These are phyloP conservation scores for Neosalanx taihuensis DNA, from an alignment of 2,797 vertebrate genomes.

Conservation along the genomic window DNA sequence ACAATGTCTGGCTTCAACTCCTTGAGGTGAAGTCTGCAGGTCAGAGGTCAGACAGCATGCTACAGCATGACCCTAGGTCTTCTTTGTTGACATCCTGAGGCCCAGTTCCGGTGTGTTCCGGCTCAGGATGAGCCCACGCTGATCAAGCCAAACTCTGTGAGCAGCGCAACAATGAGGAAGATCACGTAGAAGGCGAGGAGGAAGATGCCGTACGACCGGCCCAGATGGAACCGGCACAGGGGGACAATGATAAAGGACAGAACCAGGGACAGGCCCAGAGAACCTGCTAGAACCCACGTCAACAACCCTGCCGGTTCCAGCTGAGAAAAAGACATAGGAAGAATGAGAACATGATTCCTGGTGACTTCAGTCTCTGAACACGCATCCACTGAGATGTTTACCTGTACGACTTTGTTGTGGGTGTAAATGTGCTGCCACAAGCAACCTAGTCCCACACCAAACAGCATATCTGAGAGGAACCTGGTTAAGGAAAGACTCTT, in stretches of 20 bases:
- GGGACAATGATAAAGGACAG: conserved; percentile 87
- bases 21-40: neutral
- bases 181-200: conserved; percentile 81
- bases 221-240: conserved; percentile 81
- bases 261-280: conserved; percentile 86
- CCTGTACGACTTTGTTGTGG: conserved; percentile 73
- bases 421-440: conserved; percentile 77
- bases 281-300: conserved; percentile 86
- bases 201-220: conserved; percentile 75
- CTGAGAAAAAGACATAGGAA: conserved; percentile 68
- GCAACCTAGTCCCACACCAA: conserved; percentile 91
- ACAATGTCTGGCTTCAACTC: conserved; percentile 4
- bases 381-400: conserved; percentile 47
- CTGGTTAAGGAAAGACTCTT: conserved; percentile 57
- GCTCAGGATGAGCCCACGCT: conserved; percentile 31
- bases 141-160: conserved; percentile 87
- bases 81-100: neutral
- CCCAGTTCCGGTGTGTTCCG: neutral
- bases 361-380: too few species aligned
- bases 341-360: conserved; percentile 3
- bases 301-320: conserved; percentile 82
- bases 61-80: neutral
- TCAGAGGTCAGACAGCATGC: neutral
- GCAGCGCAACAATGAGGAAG: conserved; percentile 87
- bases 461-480: conserved; percentile 82